phyloP scores from a whole-genome alignment of 53 echinoderm and acorn worm genomes.

The Zoroaster sp. region DNA sequence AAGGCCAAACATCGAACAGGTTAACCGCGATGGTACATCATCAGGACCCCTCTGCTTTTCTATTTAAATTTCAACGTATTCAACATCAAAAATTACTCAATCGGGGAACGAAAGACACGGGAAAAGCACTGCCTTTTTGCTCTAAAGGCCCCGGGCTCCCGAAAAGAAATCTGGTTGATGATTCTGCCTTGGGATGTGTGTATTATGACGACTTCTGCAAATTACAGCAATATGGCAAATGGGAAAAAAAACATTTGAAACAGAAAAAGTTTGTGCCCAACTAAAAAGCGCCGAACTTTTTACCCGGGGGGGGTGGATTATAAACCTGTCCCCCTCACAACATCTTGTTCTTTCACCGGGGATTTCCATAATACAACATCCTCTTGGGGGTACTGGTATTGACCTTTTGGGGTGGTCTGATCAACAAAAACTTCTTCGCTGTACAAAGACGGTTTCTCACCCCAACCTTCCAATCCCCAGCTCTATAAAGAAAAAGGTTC shows the following conservation, averaged over 20 bases:
- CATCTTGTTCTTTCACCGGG: not conserved
- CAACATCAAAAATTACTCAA: not conserved
- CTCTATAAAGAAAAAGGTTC: not conserved
- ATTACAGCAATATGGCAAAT: not conserved
- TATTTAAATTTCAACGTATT: not conserved
- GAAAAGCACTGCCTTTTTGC: not conserved
- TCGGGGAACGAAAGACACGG: too few species aligned
- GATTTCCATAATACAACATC: not conserved
- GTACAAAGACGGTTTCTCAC: not conserved
- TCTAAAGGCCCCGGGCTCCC: not conserved
- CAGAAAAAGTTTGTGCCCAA: not conserved
- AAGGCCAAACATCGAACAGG: not conserved
- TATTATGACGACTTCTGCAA: not conserved
- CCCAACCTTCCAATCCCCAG: not conserved
- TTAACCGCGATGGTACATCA: not conserved
- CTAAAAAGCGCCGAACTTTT: not conserved
- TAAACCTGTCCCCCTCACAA: not conserved
- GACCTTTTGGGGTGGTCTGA: slow-evolving; percentile 5
- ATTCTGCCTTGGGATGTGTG: not conserved
- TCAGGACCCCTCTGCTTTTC: not conserved
- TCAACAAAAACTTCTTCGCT: not conserved
- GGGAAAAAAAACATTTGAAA: not conserved
- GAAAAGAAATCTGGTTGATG: not conserved
- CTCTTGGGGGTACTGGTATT: not conserved
- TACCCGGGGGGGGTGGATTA: not conserved